Evolutionary conservation across 2,888 invertebrate species (phyloP).

Genomic region (Thymelicus acteon): DNA sequence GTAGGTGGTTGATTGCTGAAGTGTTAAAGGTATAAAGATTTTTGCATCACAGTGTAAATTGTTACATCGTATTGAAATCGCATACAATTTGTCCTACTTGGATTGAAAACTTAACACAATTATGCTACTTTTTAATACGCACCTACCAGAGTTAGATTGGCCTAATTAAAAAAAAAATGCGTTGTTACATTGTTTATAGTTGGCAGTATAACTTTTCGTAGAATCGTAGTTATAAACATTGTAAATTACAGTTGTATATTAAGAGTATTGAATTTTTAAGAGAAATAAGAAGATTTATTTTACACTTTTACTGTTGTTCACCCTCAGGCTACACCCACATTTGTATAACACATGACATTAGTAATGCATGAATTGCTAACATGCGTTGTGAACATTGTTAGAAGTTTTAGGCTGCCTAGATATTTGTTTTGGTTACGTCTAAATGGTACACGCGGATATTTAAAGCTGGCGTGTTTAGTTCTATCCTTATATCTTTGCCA

Average conservation of each 20-base stretch:
- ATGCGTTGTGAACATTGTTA: neutral
- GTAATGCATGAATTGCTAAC: neutral
- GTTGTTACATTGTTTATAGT: too few species aligned
- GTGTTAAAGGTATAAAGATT: neutral
- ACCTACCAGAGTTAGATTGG: too few species aligned
- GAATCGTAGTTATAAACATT: too few species aligned
- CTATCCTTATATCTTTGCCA: conserved; percentile 7
- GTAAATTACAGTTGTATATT: too few species aligned
- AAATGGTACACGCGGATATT: conserved; percentile 17
- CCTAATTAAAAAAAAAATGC: too few species aligned
- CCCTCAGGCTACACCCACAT: neutral
- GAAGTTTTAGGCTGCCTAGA: conserved; percentile 1
- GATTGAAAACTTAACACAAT: neutral
- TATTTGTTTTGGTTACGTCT: conserved; percentile 18
- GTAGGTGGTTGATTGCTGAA: neutral
- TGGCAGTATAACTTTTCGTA: too few species aligned
- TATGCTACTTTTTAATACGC: neutral
- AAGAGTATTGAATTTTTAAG: too few species aligned
- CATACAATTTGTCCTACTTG: neutral
- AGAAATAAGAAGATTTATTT: too few species aligned
- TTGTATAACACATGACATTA: neutral
- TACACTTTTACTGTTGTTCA: conserved; percentile 1
- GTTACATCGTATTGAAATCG: neutral
- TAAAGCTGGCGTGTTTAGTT: conserved; percentile 13
- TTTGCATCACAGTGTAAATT: conserved; percentile 2